phyloP scores from a whole-genome alignment of 2,888 invertebrate genomes.

The Lochmaea crataegi region DNA sequence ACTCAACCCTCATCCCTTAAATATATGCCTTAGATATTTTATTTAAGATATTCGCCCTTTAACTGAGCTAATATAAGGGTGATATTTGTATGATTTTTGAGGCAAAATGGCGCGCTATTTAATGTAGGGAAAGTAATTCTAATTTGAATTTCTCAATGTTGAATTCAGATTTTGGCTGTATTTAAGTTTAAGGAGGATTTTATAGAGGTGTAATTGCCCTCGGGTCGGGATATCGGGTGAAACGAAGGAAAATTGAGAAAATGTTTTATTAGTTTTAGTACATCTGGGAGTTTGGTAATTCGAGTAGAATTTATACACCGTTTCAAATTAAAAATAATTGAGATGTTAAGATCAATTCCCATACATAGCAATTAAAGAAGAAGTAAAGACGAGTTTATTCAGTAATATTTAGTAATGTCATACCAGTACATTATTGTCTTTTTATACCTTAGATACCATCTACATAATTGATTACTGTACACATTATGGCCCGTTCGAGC shows the following conservation, averaged over 20 bases:
- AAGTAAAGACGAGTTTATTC: too few relatives aligned
- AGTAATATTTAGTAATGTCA: too few relatives aligned
- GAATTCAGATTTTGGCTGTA: slow-evolving; percentile 62
- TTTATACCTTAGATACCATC: too few relatives aligned
- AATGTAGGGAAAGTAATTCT: slow-evolving; percentile 64
- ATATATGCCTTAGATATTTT: slow-evolving; percentile 60
- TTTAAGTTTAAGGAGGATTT: slow-evolving; percentile 63
- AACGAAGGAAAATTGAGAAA: slow-evolving; percentile 45
- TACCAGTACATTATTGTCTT: too few relatives aligned
- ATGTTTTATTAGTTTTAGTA: slow-evolving; percentile 45
- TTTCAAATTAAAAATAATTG: slow-evolving; percentile 5
- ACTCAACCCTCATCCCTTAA: slow-evolving; percentile 60
- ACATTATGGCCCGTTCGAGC: too few relatives aligned
- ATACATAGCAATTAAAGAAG: background rate
- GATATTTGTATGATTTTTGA: slow-evolving; percentile 59
- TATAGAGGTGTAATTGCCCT: slow-evolving; percentile 54
- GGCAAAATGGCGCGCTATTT: slow-evolving; percentile 63
- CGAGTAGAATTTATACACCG: slow-evolving; percentile 12
- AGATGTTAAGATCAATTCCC: background rate
- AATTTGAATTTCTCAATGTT: slow-evolving; percentile 61
- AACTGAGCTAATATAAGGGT: slow-evolving; percentile 55
- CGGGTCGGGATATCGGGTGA: slow-evolving; percentile 32
- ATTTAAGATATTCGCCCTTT: slow-evolving; percentile 61
- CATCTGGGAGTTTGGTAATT: slow-evolving; percentile 11
- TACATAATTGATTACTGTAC: too few relatives aligned